A percentile compares a stretch with the other conserved stretches of the same genome.
Conservation (phyloP, 2,113 vertebrate genomes). For the Psilopsiagon aymara region DNA sequence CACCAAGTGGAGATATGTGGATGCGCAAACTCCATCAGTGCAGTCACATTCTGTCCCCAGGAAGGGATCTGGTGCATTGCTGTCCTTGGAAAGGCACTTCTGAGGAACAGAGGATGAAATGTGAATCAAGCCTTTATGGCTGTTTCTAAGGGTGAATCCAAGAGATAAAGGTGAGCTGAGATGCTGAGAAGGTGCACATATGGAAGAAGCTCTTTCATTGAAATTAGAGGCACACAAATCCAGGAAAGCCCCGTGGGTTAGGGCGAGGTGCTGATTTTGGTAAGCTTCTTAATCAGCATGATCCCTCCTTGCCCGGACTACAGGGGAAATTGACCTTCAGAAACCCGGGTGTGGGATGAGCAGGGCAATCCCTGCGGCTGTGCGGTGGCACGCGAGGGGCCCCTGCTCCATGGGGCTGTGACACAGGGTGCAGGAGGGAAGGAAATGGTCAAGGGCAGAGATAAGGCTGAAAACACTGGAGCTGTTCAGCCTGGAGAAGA, state of each 20-base stretch:
- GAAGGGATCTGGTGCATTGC: neutral
- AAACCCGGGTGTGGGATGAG: neutral
- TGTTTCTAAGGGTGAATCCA: slow-evolving; percentile 18
- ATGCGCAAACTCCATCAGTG: neutral
- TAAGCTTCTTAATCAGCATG: slow-evolving; percentile 41
- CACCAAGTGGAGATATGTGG: rapidly evolving
- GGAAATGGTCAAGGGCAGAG: neutral
- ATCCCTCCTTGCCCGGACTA: slow-evolving; percentile 48
- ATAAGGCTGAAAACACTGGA: neutral
- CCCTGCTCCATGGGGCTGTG: rapidly evolving
- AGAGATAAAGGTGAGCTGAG: neutral
- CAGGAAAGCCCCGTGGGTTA: slow-evolving; percentile 20
- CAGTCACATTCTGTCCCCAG: neutral
- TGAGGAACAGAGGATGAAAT: neutral
- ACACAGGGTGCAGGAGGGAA: neutral
- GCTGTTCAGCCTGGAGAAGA: neutral
- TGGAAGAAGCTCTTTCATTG: slow-evolving; percentile 61
- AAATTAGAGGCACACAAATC: slow-evolving; percentile 63
- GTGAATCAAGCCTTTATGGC: neutral
- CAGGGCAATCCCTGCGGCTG: neutral
- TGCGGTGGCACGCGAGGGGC: neutral
- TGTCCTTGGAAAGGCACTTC: neutral
- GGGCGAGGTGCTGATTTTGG: slow-evolving; percentile 43
- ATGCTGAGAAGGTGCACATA: slow-evolving; percentile 45
- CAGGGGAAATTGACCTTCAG: slow-evolving; percentile 45